These are phyloP conservation scores for Eulithis testata DNA, from an alignment of 2,888 invertebrate species.

Conservation along the genomic window DNA sequence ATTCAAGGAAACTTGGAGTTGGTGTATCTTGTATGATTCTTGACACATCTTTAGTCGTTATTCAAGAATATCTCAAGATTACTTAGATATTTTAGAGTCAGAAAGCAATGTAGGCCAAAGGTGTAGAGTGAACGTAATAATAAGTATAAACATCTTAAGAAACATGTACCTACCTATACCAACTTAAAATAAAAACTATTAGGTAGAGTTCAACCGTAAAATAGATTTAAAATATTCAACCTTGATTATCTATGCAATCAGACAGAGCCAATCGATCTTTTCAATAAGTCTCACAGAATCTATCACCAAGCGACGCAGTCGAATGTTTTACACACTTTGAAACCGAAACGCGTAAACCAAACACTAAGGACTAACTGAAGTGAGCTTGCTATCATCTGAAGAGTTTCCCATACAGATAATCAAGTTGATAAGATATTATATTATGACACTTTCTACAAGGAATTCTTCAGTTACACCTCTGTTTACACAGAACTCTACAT, in stretches of 20 bases:
- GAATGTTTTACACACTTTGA: neutral
- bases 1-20: neutral
- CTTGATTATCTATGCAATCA: neutral
- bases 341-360: slow-evolving; percentile 2
- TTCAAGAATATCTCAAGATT: neutral
- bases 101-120: too few species aligned
- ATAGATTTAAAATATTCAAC: too few species aligned
- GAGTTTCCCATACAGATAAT: slow-evolving; percentile 30
- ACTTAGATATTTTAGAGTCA: too few species aligned
- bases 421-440: slow-evolving; percentile 28
- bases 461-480: neutral
- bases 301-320: neutral
- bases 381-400: slow-evolving; percentile 26
- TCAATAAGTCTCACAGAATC: too few species aligned
- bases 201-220: too few species aligned
- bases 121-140: too few species aligned
- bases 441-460: slow-evolving; percentile 16
- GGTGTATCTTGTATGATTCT: neutral
- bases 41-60: neutral
- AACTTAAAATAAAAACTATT: too few species aligned
- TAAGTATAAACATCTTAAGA: too few species aligned
- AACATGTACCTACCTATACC: too few species aligned
- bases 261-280: neutral
- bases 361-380: slow-evolving; percentile 4
- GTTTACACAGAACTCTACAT: slow-evolving; percentile 7